A percentile compares a stretch with the other conserved stretches of the same genome.
phyloP scores from a whole-genome alignment of 2,888 invertebrate species.

The Hirtodrosophila trivittata region DNA sequence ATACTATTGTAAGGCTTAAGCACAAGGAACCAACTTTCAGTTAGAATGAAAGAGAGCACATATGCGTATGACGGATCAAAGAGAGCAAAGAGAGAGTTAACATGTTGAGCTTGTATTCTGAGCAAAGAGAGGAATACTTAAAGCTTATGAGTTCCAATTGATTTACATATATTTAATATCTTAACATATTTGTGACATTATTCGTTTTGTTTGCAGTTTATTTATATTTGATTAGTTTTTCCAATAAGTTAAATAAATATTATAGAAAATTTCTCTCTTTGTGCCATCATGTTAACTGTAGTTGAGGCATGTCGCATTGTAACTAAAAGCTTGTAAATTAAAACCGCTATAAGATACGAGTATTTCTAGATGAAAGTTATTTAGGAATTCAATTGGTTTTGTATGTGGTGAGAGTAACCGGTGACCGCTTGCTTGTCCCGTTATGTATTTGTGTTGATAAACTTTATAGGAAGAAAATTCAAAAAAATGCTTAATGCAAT shows the following conservation, averaged over 20 bases:
- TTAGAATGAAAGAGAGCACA: slow-evolving; percentile 20
- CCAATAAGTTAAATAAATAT: too few species aligned
- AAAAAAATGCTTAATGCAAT: slow-evolving; percentile 39
- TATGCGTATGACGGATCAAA: slow-evolving; percentile 10
- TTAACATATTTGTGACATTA: slow-evolving; percentile 10
- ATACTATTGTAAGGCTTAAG: slow-evolving; percentile 56
- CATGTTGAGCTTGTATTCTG: too few species aligned
- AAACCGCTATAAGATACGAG: slow-evolving; percentile 29
- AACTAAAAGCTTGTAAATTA: slow-evolving; percentile 50
- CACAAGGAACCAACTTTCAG: slow-evolving; percentile 71
- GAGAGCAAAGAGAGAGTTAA: slow-evolving; percentile 23
- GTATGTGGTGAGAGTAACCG: slow-evolving; percentile 17
- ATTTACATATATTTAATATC: too few species aligned
- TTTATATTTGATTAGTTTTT: too few species aligned
- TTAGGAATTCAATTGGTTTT: slow-evolving; percentile 51
- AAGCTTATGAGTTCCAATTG: too few species aligned
- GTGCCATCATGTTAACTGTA: slow-evolving; percentile 29
- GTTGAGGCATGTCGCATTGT: slow-evolving; percentile 9
- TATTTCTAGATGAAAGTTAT: slow-evolving; percentile 27
- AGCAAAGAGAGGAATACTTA: background rate
- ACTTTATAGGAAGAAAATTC: slow-evolving; percentile 22
- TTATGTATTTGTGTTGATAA: slow-evolving; percentile 59
- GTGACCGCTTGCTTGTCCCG: slow-evolving; percentile 57
- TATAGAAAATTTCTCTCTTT: slow-evolving; percentile 2
- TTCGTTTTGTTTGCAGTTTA: slow-evolving; percentile 4